Evolutionary conservation across 2,797 vertebrate species (phyloP), one percentile per base, ranked within the genome.

Genomic region (Diglossa cyanea): DNA sequence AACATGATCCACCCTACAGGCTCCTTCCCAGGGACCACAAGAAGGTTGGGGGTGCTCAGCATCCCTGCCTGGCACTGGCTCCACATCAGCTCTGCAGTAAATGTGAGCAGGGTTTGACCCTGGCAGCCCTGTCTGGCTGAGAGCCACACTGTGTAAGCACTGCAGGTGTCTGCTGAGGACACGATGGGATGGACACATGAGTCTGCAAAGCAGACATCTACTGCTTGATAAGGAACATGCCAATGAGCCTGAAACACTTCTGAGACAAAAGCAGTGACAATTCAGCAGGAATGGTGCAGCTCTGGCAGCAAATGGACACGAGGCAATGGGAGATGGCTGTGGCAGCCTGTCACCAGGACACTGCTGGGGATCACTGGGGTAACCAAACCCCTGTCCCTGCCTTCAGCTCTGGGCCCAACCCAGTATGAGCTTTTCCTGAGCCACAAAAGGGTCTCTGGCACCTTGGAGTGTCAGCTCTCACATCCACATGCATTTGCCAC

Each of bases 141-240:
- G 31, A 76, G 74, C 53, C 71, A 33, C 8, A 0, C 30, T 2
- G 13, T 42, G 90, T 18, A 30, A 82, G 31, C 76, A 44, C 0
- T 54, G 65, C 35, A 16, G 71, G 65, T 1, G 6, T 28, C 66
- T 4, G 6, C 75, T 15, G 77, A 92, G 88, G 90, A 79, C 3
- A 11, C 30, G 2, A 17, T 0, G 25, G 77, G 90, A 80, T 57
- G 18, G 17, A 77, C 58, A 68, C 77, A 9, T 6, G 74, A 81
- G 76, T 57, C 9, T 90, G 90, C 91, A 94, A 90, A 93, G 58
- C 78, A 93, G 92, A 84, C 67, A 70, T 28, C 68, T 80, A 54
- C 5, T 86, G 88, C 84, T 92, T 87, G 71, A 68, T 44, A 68
- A 61, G 53, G 81, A 86, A 86, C 66, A 58, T 65, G 54, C 57